Conservation (phyloP, 2,888 invertebrate genomes). For the Pemphredon lugubris region DNA sequence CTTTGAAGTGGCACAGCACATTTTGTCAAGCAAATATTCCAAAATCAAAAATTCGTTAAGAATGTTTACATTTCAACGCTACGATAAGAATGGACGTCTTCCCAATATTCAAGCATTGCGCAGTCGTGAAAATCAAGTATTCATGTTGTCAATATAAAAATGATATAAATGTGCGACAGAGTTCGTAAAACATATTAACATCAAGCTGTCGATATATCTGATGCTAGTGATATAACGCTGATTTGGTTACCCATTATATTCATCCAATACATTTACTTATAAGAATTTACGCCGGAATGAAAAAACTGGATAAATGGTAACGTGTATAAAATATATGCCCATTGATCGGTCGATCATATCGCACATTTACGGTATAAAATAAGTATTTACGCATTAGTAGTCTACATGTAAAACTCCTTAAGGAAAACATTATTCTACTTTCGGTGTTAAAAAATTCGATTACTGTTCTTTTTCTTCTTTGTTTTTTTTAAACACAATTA, state of each 20-base stretch:
- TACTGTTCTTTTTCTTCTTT: conserved; percentile 29
- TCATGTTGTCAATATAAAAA: conserved; percentile 35
- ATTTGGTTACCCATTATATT: conserved; percentile 2
- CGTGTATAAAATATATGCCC: conserved; percentile 38
- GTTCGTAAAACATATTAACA: conserved; percentile 19
- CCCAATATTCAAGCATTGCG: conserved; percentile 27
- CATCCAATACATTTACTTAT: conserved; percentile 31
- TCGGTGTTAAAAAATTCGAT: conserved; percentile 45
- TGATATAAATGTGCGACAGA: conserved; percentile 45
- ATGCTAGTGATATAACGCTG: neutral
- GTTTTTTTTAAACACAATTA: conserved; percentile 52
- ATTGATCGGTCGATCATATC: conserved; percentile 39
- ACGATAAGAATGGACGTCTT: conserved; percentile 9
- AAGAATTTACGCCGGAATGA: conserved; percentile 44
- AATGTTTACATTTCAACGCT: conserved; percentile 11
- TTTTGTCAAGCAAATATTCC: conserved; percentile 57
- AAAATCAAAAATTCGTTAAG: conserved; percentile 44
- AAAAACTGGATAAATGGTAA: conserved; percentile 25
- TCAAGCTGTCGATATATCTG: too few relatives aligned
- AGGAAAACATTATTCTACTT: conserved; percentile 41
- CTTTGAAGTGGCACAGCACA: conserved; percentile 46
- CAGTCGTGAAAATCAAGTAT: conserved; percentile 1
- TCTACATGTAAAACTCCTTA: conserved; percentile 37
- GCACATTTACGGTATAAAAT: conserved; percentile 48
- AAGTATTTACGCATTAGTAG: conserved; percentile 31